Conservation (phyloP, 2,888 invertebrate species). For the Proisotoma minuta region DNA sequence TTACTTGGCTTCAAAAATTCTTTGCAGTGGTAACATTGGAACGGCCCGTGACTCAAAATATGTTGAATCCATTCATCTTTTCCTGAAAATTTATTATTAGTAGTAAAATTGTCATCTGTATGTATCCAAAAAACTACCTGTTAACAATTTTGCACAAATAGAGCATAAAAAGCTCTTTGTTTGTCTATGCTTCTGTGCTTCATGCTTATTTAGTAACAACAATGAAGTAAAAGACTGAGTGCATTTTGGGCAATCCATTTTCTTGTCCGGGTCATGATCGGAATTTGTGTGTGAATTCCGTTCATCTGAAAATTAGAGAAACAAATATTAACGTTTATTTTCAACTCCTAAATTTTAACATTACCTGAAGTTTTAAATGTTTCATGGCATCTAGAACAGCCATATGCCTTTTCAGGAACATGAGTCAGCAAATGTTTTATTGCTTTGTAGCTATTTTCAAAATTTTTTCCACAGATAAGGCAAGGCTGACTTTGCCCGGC, state of each 20-base stretch:
- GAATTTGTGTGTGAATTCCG: constrained; percentile 11
- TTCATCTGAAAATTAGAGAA: constrained; percentile 11
- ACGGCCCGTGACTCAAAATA: constrained; percentile 20
- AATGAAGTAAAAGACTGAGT: constrained; percentile 17
- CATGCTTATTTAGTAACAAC: constrained; percentile 18
- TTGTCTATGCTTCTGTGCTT: constrained; percentile 17
- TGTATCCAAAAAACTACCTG: too few species aligned
- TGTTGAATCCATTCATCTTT: constrained; percentile 20
- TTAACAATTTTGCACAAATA: constrained; percentile 17
- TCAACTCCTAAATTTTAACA: background rate
- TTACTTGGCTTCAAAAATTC: background rate
- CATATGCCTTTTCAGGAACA: constrained; percentile 22
- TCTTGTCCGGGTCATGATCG: constrained; percentile 11
- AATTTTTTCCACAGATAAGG: constrained; percentile 15
- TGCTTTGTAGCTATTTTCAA: constrained; percentile 10
- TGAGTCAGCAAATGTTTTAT: constrained; percentile 17
- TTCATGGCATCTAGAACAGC: constrained; percentile 15
- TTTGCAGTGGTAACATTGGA: constrained; percentile 19
- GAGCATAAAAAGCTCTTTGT: constrained; percentile 19
- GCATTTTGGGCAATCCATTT: constrained; percentile 18
- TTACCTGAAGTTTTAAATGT: constrained; percentile 19
- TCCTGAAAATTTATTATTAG: too few species aligned
- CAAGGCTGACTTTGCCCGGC: constrained; percentile 14
- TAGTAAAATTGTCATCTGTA: too few species aligned
- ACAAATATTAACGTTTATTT: background rate